phyloP scores from a whole-genome alignment of 2,888 invertebrate genomes.

The Eucriotettix oculatus region DNA sequence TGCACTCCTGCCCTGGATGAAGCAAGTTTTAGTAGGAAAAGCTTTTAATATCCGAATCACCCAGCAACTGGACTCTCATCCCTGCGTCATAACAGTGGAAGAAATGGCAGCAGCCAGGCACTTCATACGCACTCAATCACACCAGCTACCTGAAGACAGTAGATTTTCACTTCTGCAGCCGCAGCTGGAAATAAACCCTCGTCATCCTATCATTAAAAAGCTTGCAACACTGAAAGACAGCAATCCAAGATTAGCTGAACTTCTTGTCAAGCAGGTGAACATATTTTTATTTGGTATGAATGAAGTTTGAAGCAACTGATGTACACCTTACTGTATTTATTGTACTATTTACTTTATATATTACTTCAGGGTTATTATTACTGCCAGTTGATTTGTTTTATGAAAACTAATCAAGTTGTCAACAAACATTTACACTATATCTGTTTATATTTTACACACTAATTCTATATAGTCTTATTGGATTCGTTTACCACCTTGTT shows the following conservation, averaged over 20 bases:
- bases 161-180: conserved; percentile 76
- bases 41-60: conserved; percentile 73
- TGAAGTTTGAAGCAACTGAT: too few relatives aligned
- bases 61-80: conserved; percentile 69
- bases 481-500: too few relatives aligned
- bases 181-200: conserved; percentile 85
- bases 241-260: conserved; percentile 65
- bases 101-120: conserved; percentile 96
- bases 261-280: conserved; percentile 68
- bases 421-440: too few relatives aligned
- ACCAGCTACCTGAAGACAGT: conserved; percentile 65
- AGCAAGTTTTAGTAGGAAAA: conserved; percentile 56
- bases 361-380: too few relatives aligned
- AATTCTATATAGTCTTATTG: too few relatives aligned
- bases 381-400: too few relatives aligned
- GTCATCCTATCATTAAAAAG: conserved; percentile 81
- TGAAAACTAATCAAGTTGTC: too few relatives aligned
- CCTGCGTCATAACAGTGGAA: conserved; percentile 86
- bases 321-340: too few relatives aligned
- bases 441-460: too few relatives aligned
- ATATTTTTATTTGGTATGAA: too few relatives aligned
- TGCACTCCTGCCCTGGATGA: conserved; percentile 62
- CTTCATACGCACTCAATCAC: conserved; percentile 79
- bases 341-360: too few relatives aligned
- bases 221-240: conserved; percentile 52